Base-by-base conservation (phyloP, 2,888 invertebrate genomes). In the Onthophagus sagittarius region DNA sequence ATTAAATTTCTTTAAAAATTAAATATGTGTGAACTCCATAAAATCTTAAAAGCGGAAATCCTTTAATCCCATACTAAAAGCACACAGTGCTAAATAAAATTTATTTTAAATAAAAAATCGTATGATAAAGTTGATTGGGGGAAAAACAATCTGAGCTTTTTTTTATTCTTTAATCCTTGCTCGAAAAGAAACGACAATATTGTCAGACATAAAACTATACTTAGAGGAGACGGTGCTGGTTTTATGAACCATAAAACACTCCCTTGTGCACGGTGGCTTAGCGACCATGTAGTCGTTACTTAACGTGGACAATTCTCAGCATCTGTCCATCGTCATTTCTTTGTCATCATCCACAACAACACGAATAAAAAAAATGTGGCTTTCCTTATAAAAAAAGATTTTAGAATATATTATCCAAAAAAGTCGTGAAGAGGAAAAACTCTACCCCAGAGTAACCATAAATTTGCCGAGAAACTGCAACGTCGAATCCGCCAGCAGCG, bases 401-500 rank as follows among this genome's bases (percentile, higher is more conserved):
- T 67, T 32, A 23, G 32, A 67, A 67, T 67, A 67, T 23, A 67
- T 67, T 67, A 23, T 67, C 23, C 67, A 11, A 67, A 23, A 23
- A 23, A 23, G 23, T 2, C 23, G 23, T 23, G 23, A 23, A 23
- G 67, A 23, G 67, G 31, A 32, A 23, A 67, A 23, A 23, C n/a
- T 32, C 23, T n/a, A 67, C 23, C 23, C 23, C 23, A 23, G 23
- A n/a, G 67, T 15, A n/a, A 67, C 67, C 32, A 67, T 67, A 67
- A 67, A 67, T 67, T 23, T 32, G n/a, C 23, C 67, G n/a, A 32
- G 32, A 67, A 67, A 67, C 67, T 23, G 32, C 67, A 32, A 67
- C 67, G 67, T 67, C 67, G 67, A 67, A 67, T 15, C 67, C 67
- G n/a, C 67, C 23, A 23, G n/a, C 23, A 23, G 32, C 67, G 23